Percentiles rank a stretch among this genome's conserved stretches.
Conservation (phyloP, 2,888 invertebrate species). For the Scaptomyza flava region DNA sequence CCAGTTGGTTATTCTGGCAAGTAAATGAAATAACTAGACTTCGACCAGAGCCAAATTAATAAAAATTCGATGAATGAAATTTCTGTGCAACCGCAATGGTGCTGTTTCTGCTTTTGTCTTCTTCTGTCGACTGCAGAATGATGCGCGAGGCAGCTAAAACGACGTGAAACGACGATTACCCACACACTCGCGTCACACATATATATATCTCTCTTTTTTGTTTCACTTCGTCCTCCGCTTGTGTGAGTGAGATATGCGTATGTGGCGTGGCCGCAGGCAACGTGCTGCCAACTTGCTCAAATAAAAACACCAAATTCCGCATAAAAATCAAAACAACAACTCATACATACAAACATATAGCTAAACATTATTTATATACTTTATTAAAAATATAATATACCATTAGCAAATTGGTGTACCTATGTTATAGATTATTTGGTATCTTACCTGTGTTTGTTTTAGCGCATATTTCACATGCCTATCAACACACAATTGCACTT, state of each 20-base stretch:
- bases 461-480: conserved; percentile 5
- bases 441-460: conserved; percentile 29
- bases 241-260: conserved; percentile 76
- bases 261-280: conserved; percentile 37
- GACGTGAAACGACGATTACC: conserved; percentile 54
- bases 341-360: conserved; percentile 6
- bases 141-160: conserved; percentile 70
- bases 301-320: conserved; percentile 34
- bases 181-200: conserved; percentile 40
- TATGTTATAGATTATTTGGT: neutral
- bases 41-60: conserved; percentile 67
- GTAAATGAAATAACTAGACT: conserved; percentile 83
- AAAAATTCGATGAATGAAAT: conserved; percentile 75
- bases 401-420: neutral
- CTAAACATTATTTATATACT: neutral
- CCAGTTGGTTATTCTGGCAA: conserved; percentile 71
- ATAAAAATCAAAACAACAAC: conserved; percentile 28
- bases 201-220: conserved; percentile 66
- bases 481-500: conserved; percentile 12
- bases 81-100: conserved; percentile 52
- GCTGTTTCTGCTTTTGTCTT: conserved; percentile 77
- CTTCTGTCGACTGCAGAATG: conserved; percentile 77
- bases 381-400: neutral
- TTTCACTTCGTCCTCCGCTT: conserved; percentile 43
- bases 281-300: conserved; percentile 56